phyloP scores from a whole-genome alignment of 2,113 vertebrate genomes.

The Sinocyclocheilus maitianheensis region DNA sequence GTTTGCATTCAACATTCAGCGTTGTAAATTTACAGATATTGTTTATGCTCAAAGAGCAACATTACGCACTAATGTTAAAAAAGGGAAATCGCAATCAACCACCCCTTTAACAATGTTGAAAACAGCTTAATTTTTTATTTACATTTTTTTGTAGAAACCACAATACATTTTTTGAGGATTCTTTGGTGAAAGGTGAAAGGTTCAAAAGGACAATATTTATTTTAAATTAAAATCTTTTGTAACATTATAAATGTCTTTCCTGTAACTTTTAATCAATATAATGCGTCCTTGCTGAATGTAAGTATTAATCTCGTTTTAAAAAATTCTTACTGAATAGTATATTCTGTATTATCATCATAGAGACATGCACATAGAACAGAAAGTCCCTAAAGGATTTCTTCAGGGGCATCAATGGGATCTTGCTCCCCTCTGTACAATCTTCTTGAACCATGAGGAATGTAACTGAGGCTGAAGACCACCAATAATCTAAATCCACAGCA shows the following conservation, averaged over 20 bases:
- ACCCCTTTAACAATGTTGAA: background rate
- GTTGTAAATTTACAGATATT: no score
- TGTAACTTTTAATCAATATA: background rate
- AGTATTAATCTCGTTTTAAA: no score
- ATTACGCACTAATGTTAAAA: no score
- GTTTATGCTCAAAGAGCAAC: no score
- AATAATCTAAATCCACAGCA: conserved; percentile 38
- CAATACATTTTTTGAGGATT: no score
- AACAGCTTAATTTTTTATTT: background rate
- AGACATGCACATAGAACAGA: background rate
- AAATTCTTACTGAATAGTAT: background rate
- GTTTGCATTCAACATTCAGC: no score
- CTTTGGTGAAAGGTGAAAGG: no score
- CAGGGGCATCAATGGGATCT: background rate
- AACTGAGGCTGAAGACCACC: conserved; percentile 40
- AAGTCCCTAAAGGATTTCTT: background rate
- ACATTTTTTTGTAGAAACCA: no score
- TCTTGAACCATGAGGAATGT: conserved; percentile 52
- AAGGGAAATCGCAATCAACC: no score
- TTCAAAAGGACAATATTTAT: no score
- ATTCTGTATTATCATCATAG: background rate
- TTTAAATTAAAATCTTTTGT: no score
- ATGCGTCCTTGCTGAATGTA: background rate
- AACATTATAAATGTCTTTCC: background rate
- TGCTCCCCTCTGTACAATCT: conserved; percentile 48